These are phyloP conservation scores for Hydrolagus colliei DNA, from an alignment of 2,797 vertebrate species.

Conservation along the genomic window DNA sequence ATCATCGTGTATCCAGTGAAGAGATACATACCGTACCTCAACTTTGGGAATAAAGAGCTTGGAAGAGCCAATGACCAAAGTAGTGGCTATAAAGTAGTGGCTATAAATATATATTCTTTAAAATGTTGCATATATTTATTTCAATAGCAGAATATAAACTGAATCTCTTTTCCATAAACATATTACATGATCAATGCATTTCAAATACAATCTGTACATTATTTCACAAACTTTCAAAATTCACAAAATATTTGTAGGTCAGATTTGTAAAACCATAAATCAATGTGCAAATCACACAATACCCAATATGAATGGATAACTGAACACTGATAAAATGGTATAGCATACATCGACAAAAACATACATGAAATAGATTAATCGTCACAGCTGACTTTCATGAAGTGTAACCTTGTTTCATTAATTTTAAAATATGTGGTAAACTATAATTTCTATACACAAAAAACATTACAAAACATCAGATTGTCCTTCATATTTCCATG, in stretches of 20 bases:
- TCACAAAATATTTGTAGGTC: constrained; percentile 58
- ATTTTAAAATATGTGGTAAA: constrained; percentile 5
- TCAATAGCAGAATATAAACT: constrained; percentile 65
- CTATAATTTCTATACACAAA: background rate
- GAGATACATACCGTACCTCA: too few relatives aligned
- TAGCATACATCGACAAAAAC: constrained; percentile 48
- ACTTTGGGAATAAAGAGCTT: too few relatives aligned
- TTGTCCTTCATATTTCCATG: constrained; percentile 27
- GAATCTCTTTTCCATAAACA: constrained; percentile 59
- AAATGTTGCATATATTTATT: constrained; percentile 71
- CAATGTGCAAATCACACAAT: constrained; percentile 46
- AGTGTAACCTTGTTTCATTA: background rate
- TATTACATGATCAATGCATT: constrained; percentile 61
- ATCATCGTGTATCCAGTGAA: too few relatives aligned
- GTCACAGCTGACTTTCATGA: background rate
- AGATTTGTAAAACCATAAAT: constrained; percentile 55
- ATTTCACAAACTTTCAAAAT: constrained; percentile 58
- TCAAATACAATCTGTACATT: constrained; percentile 69
- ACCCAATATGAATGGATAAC: constrained; percentile 39
- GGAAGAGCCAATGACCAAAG: too few relatives aligned
- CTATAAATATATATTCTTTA: background rate
- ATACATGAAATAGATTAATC: constrained; percentile 44
- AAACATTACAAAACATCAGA: background rate
- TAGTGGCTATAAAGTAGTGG: too few relatives aligned
- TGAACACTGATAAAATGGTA: constrained; percentile 41